These are phyloP conservation scores for Procambarus clarkii DNA, from an alignment of 1,140 invertebrate genomes.

Conservation along the genomic window DNA sequence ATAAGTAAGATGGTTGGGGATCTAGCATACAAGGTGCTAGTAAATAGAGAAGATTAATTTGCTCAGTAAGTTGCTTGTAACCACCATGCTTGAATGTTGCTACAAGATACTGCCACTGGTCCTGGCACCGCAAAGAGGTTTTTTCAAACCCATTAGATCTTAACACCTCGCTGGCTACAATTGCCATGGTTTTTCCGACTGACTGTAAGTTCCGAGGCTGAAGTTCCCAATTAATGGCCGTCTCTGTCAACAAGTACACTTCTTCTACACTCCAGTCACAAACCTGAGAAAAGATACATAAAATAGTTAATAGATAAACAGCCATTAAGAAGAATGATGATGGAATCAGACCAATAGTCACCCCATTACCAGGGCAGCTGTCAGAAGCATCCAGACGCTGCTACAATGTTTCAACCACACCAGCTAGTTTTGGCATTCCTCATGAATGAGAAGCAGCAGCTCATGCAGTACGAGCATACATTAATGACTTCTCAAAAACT, in stretches of 20 bases:
- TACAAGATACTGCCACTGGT: slow-evolving; percentile 48
- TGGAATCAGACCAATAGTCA: no score
- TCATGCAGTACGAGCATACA: no score
- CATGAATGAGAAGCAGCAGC: no score
- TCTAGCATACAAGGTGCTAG: slow-evolving; percentile 15
- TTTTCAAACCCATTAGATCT: slow-evolving; percentile 38
- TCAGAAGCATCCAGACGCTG: no score
- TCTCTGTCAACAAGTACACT: slow-evolving; percentile 30
- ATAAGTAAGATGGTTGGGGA: neutral
- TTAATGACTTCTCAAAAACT: no score
- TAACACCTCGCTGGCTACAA: slow-evolving; percentile 18
- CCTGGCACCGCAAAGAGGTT: slow-evolving; percentile 33
- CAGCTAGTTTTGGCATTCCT: no score
- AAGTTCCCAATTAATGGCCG: slow-evolving; percentile 21
- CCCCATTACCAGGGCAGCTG: no score
- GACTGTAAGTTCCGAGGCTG: slow-evolving; percentile 21
- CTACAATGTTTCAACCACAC: no score
- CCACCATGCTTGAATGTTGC: slow-evolving; percentile 42
- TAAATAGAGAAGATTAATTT: slow-evolving; percentile 29
- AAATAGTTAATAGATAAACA: no score
- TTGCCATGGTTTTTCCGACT: neutral
- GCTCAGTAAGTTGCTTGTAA: slow-evolving; percentile 34
- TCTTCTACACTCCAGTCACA: slow-evolving; percentile 48
- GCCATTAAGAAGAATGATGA: no score
- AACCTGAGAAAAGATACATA: slow-evolving; percentile 4